A percentile compares a stretch with the other conserved stretches of the same genome.
phyloP scores from a whole-genome alignment of 2,888 invertebrate species.

The Leucoptera coffeella region DNA sequence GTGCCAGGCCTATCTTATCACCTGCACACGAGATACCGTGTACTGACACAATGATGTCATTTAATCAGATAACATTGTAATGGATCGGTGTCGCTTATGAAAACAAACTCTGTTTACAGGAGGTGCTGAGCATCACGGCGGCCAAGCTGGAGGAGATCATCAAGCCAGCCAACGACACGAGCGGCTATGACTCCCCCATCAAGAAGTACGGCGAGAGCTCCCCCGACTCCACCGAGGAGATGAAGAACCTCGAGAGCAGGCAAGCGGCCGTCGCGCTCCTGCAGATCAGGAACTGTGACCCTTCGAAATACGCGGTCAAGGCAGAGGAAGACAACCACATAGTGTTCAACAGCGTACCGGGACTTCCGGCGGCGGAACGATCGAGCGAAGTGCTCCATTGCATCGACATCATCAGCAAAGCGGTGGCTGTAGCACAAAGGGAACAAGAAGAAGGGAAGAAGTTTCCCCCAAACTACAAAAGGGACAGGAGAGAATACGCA shows the following conservation, averaged over 20 bases:
- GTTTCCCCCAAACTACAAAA: constrained; percentile 16
- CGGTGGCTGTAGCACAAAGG: constrained; percentile 43
- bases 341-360: constrained; percentile 53
- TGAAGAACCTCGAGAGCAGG: constrained; percentile 46
- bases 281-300: constrained; percentile 48
- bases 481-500: constrained; percentile 20
- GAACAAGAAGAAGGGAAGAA: constrained; percentile 39
- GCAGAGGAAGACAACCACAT: constrained; percentile 46
- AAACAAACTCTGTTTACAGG: constrained; percentile 49
- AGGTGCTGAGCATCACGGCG: constrained; percentile 52
- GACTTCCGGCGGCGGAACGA: constrained; percentile 49
- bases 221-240: constrained; percentile 46
- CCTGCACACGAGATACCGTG: no score
- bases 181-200: constrained; percentile 21
- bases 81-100: no score
- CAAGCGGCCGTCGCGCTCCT: constrained; percentile 46
- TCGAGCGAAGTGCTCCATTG: constrained; percentile 48
- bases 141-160: constrained; percentile 54
- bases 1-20: no score
- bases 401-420: constrained; percentile 45
- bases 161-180: constrained; percentile 29
- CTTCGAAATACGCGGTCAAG: constrained; percentile 37
- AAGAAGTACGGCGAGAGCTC: constrained; percentile 40
- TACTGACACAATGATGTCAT: no score
- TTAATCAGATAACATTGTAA: no score